Conservation (phyloP, 2,797 vertebrate genomes). For the Serranus cabrilla region DNA sequence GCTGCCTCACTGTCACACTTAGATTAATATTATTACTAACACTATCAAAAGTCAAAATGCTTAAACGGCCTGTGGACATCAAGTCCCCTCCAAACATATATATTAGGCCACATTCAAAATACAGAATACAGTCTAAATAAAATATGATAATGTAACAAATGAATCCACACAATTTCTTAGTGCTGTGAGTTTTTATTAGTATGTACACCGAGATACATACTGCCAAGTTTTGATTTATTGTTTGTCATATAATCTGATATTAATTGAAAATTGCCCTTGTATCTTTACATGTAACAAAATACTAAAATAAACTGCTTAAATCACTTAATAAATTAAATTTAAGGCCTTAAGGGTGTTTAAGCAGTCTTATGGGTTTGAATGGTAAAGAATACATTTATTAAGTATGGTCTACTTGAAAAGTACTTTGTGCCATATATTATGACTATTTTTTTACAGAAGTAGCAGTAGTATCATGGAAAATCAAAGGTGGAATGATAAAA, state of each 20-base stretch:
- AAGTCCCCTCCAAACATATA: neutral
- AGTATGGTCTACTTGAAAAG: too few species aligned
- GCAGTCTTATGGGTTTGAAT: neutral
- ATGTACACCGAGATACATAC: neutral
- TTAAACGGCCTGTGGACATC: neutral
- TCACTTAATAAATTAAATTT: neutral
- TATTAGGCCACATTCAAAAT: neutral
- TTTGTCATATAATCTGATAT: neutral
- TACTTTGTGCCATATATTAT: too few species aligned
- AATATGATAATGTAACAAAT: neutral
- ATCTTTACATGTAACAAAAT: neutral
- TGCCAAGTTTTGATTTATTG: neutral
- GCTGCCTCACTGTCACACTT: too few species aligned
- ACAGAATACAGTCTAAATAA: neutral
- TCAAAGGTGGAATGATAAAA: constrained; percentile 11
- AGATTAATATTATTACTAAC: too few species aligned
- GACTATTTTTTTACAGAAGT: neutral
- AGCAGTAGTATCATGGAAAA: neutral
- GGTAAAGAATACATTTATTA: neutral
- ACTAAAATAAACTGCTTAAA: neutral
- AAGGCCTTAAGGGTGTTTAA: neutral
- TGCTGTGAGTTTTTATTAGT: neutral
- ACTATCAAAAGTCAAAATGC: neutral
- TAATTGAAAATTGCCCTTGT: neutral
- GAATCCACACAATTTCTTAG: neutral